Percentiles rank a stretch among this genome's conserved stretches.
Evolutionary conservation across 2,113 vertebrate species (phyloP).

Genomic region (human): GRCh38 chr11:95226501-95227000

Average conservation of each 20-base stretch:
- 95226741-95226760: constrained; percentile 26
- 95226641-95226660: constrained; percentile 17
- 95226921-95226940: background rate
- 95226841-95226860: constrained; percentile 27
- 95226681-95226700: background rate
- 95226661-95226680: background rate
- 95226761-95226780: background rate
- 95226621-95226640: background rate
- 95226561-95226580: background rate
- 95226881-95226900: background rate
- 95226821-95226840: background rate
- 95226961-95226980: background rate
- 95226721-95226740: background rate
- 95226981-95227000: constrained; percentile 20
- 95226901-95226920: background rate
- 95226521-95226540: background rate
- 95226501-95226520: constrained; percentile 13
- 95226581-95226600: background rate
- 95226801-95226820: background rate
- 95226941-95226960: background rate
- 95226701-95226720: background rate
- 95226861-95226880: background rate
- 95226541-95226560: background rate
- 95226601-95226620: background rate
- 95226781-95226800: background rate